phyloP scores from a whole-genome alignment of 2,797 vertebrate species.

The Phataginus tetradactyla region DNA sequence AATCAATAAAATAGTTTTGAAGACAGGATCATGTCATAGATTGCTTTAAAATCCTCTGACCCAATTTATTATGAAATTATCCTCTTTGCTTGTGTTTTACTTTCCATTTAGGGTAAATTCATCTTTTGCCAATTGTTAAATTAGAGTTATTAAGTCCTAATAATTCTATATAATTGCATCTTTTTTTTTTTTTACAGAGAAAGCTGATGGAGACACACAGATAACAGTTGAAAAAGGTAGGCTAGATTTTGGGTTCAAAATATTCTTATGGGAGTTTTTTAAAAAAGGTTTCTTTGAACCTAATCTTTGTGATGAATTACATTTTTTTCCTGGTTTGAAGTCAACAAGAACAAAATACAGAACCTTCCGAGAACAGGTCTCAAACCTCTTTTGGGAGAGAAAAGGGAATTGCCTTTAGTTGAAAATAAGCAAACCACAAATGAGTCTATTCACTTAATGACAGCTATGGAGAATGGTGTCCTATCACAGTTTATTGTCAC shows the following conservation, averaged over 20 bases:
- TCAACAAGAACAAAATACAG: neutral
- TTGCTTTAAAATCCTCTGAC: neutral
- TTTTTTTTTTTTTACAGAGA: slow-evolving; percentile 76
- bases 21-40: neutral
- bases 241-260: slow-evolving; percentile 15
- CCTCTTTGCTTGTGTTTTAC: neutral
- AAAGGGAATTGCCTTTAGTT: slow-evolving; percentile 8
- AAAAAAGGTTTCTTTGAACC: slow-evolving; percentile 33
- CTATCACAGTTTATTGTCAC: neutral
- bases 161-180: slow-evolving; percentile 13
- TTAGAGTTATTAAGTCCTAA: slow-evolving; percentile 64
- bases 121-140: slow-evolving; percentile 50
- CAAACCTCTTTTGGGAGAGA: neutral
- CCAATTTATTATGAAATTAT: slow-evolving; percentile 18
- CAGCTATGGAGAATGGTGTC: neutral
- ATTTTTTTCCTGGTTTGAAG: neutral
- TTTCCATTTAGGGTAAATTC: slow-evolving; percentile 45
- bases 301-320: neutral
- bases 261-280: neutral
- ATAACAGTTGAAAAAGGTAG: slow-evolving; percentile 80
- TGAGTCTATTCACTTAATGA: neutral
- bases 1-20: neutral
- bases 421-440: neutral
- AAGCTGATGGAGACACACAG: slow-evolving; percentile 52
- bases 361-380: neutral